Conservation (phyloP, 2,797 vertebrate genomes). For the Cynodonichthys magdalenae region DNA sequence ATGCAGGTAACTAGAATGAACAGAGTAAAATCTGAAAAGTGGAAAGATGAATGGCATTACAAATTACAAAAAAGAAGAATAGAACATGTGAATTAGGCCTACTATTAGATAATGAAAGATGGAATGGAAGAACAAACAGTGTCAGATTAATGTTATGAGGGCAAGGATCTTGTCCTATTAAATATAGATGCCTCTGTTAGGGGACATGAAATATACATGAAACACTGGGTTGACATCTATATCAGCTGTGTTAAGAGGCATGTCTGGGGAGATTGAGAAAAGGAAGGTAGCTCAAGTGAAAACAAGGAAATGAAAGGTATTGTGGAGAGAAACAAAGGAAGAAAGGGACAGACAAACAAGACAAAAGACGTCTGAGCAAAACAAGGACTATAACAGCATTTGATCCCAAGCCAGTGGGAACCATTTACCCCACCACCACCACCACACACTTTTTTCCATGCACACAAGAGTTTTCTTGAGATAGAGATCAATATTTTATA, state of each 20-base stretch:
- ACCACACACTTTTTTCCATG: slow-evolving; percentile 3
- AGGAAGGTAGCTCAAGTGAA: slow-evolving; percentile 21
- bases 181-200: slow-evolving; percentile 71
- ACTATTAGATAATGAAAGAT: not conserved
- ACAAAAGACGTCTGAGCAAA: slow-evolving; percentile 38
- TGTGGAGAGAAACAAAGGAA: slow-evolving; percentile 27
- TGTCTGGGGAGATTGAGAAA: slow-evolving; percentile 22
- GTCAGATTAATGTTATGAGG: slow-evolving; percentile 65
- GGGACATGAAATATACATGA: slow-evolving; percentile 73
- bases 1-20: slow-evolving; percentile 29
- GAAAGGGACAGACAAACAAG: slow-evolving; percentile 18
- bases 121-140: slow-evolving; percentile 53
- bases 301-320: slow-evolving; percentile 26
- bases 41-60: not conserved
- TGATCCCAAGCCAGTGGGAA: slow-evolving; percentile 42
- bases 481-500: slow-evolving; percentile 59
- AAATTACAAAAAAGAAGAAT: not conserved
- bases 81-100: not conserved
- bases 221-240: slow-evolving; percentile 63
- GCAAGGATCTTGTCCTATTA: slow-evolving; percentile 63
- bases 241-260: slow-evolving; percentile 44
- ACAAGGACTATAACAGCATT: slow-evolving; percentile 46
- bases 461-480: slow-evolving; percentile 13
- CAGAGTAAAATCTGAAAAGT: not conserved
- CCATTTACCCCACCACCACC: too few relatives aligned